Evolutionary conservation across 1,140 invertebrate genomes (phyloP), one percentile per base, ranked within the genome.

Genomic region (Apis dorsata): DNA sequence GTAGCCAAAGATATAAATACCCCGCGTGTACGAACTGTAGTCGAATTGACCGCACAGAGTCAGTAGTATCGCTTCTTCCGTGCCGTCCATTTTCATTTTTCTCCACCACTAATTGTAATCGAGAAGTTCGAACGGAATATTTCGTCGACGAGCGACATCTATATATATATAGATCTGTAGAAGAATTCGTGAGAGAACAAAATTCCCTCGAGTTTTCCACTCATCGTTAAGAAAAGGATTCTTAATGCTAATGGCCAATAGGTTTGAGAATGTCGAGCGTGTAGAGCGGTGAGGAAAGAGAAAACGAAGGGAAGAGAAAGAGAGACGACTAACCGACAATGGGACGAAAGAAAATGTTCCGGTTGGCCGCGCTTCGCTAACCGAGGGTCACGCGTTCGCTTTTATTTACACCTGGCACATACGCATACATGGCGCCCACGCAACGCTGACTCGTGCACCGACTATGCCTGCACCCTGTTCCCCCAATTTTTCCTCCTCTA

Each of bases 391-490:
- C 71, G 68, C 77, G 60, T 60, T 74, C 82, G 83, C 66, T 88
- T 87, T 82, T 85, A 88, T 88, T 88, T 88, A 88, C 86, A 88
- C 86, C 86, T 88, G 86, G 86, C 83, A 74, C 55, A 60, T 66
- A 69, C 59, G 49, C 60, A 51, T 66, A 55, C 65, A 10, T 28
- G 68, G 21, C 78, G 55, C 85, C 83, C 75, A 87, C 85, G 68
- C 86, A 66, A 69, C 24, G 49, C 21, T 60, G 34, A 63, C 15
- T 62, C 59, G 57, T 19, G 28, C 51, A 49, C 63, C 63, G 65
- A 59, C 21, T 66, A 65, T 66, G 73, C 59, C 44, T 28, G 15
- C 15, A 55, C 21, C 19, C 7, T 15, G 24, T 59, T 57, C 24
- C 21, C 57, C 57, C 0, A n/a, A 51, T 63, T 75, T 63, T 51